A percentile compares a stretch with the other conserved stretches of the same genome.
phyloP scores from a whole-genome alignment of 2,888 invertebrate genomes.

The Hydraecia micacea region DNA sequence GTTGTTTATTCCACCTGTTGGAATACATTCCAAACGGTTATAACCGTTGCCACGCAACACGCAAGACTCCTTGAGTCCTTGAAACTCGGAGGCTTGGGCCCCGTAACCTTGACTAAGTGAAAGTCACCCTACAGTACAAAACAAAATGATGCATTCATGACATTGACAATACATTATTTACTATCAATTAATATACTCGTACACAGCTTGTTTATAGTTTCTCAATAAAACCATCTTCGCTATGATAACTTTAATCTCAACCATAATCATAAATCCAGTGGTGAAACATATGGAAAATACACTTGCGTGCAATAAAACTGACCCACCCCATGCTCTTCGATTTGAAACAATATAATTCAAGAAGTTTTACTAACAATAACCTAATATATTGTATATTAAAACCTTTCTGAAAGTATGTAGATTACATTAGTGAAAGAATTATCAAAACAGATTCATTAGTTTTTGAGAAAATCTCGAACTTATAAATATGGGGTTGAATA shows the following conservation, averaged over 20 bases:
- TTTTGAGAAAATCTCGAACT: too few relatives aligned
- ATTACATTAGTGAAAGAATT: too few relatives aligned
- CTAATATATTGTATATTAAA: too few relatives aligned
- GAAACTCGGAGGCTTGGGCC: neutral
- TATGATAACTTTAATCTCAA: neutral
- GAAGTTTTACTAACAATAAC: too few relatives aligned
- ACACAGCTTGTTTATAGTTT: neutral
- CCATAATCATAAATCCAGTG: slow-evolving; percentile 18
- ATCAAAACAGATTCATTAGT: too few relatives aligned
- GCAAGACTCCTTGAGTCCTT: neutral
- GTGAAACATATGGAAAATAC: slow-evolving; percentile 42
- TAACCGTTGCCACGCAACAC: too few relatives aligned
- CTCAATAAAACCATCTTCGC: slow-evolving; percentile 1
- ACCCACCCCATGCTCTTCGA: too few relatives aligned
- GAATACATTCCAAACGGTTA: too few relatives aligned
- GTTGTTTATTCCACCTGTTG: slow-evolving; percentile 19
- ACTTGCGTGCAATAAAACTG: too few relatives aligned
- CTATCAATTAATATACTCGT: neutral
- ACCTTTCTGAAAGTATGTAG: too few relatives aligned
- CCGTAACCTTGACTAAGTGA: neutral
- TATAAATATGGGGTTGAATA: too few relatives aligned
- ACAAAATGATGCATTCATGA: neutral
- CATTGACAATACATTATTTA: neutral
- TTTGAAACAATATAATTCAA: too few relatives aligned
- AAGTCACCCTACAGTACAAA: neutral